phyloP scores from a whole-genome alignment of 2,113 vertebrate species.

The Candoia aspera region DNA sequence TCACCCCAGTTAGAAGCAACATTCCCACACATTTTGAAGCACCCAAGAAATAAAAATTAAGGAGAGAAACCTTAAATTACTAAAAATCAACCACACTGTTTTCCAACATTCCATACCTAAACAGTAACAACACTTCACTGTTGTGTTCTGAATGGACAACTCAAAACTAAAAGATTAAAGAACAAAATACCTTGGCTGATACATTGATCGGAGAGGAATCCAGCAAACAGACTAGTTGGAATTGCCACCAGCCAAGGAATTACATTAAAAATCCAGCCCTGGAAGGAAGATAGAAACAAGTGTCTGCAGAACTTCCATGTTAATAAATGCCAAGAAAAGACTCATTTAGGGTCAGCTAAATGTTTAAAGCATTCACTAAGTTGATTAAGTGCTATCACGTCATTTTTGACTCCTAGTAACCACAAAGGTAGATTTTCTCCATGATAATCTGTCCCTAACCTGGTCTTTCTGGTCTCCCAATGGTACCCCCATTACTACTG shows the following conservation, averaged over 20 bases:
- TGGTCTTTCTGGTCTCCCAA: neutral
- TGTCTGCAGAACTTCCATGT: neutral
- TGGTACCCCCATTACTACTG: neutral
- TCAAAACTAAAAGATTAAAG: neutral
- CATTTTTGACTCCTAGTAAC: neutral
- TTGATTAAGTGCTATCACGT: neutral
- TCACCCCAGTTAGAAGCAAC: neutral
- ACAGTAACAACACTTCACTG: neutral
- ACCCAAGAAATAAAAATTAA: neutral
- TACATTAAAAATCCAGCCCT: conserved; percentile 98
- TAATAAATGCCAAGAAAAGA: neutral
- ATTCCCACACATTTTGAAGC: no score
- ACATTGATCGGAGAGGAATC: conserved; percentile 90
- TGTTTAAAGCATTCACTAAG: neutral
- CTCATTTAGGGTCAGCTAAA: neutral
- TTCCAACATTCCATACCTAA: neutral
- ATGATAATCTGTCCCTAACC: neutral
- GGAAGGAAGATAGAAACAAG: conserved; percentile 28
- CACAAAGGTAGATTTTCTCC: neutral
- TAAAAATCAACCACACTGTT: neutral
- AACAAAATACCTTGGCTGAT: conserved; percentile 83
- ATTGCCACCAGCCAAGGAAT: conserved; percentile 95
- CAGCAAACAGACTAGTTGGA: conserved; percentile 86
- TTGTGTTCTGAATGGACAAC: neutral
- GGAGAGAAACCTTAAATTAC: neutral